Evolutionary conservation across 2,797 vertebrate genomes (phyloP).

Genomic region (Australoheros facetus): DNA sequence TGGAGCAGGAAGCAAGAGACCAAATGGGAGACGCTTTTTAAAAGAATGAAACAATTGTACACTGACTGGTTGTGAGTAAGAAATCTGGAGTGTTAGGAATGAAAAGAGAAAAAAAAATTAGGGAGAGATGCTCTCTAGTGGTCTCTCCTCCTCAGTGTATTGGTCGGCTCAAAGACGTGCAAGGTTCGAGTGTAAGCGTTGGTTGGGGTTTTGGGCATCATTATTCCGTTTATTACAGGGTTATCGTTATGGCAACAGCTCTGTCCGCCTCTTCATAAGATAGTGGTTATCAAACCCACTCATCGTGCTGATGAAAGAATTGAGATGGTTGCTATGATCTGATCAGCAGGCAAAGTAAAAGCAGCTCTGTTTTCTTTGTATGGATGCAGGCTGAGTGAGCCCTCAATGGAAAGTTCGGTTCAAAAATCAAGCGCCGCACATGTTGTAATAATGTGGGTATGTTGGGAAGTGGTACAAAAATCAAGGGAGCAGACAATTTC

Average conservation of each 20-base stretch:
- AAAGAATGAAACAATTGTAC: not conserved
- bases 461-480: not conserved
- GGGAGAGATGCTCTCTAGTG: slow-evolving; percentile 13
- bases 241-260: slow-evolving; percentile 51
- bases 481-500: not conserved
- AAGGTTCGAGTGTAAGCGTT: slow-evolving; percentile 1
- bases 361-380: slow-evolving; percentile 11
- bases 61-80: not conserved
- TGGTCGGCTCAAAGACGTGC: not conserved
- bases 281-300: slow-evolving; percentile 48
- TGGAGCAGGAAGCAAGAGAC: slow-evolving; percentile 1
- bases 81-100: slow-evolving; percentile 22
- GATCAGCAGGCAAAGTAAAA: slow-evolving; percentile 32
- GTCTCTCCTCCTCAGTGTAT: not conserved
- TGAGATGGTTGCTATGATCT: slow-evolving; percentile 21
- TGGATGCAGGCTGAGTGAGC: not conserved
- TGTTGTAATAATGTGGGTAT: not conserved
- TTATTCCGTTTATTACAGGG: slow-evolving; percentile 46
- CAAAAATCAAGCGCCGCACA: not conserved
- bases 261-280: slow-evolving; percentile 36
- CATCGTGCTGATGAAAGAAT: slow-evolving; percentile 42
- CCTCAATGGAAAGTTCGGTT: not conserved
- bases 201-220: slow-evolving; percentile 23
- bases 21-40: slow-evolving; percentile 16
- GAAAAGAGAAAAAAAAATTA: slow-evolving; percentile 21